These are phyloP conservation scores for Coregonus ussuriensis DNA, from an alignment of 2,797 vertebrate genomes.

Conservation along the genomic window DNA sequence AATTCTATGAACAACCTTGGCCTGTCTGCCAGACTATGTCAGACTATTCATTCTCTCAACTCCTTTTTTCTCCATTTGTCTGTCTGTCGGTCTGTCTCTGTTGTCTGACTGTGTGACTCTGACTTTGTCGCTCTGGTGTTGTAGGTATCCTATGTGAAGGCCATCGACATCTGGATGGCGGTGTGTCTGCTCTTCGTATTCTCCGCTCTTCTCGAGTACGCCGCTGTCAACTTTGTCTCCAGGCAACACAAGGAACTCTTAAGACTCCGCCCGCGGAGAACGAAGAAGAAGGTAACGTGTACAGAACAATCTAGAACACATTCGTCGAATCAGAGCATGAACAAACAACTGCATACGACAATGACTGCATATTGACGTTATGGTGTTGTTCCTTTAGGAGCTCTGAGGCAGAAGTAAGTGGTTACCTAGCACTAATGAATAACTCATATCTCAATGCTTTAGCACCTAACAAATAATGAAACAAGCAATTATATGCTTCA, in stretches of 20 bases:
- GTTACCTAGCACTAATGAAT: background rate
- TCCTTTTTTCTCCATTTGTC: background rate
- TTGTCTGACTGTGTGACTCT: background rate
- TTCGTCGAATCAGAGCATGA: background rate
- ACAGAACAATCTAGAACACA: background rate
- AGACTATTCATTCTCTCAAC: background rate
- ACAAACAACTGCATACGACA: background rate
- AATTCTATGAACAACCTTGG: too few relatives aligned
- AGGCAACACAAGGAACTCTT: slow-evolving; percentile 95
- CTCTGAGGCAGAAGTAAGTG: background rate
- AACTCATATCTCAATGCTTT: background rate
- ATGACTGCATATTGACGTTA: background rate
- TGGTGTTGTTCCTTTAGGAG: background rate
- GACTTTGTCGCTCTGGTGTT: slow-evolving; percentile 11
- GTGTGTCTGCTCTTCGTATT: slow-evolving; percentile 97
- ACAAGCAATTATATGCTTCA: background rate
- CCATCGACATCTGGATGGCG: slow-evolving; percentile 99
- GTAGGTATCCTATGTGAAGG: slow-evolving; percentile 97
- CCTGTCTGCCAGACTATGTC: background rate
- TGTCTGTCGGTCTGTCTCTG: background rate
- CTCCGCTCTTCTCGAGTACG: slow-evolving; percentile 94
- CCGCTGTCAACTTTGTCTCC: slow-evolving; percentile 97
- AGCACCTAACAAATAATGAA: background rate
- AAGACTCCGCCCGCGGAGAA: slow-evolving; percentile 84
- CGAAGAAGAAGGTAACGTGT: slow-evolving; percentile 82